These are phyloP conservation scores for Ascaphus truei DNA, from an alignment of 2,113 vertebrate genomes.

Conservation along the genomic window DNA sequence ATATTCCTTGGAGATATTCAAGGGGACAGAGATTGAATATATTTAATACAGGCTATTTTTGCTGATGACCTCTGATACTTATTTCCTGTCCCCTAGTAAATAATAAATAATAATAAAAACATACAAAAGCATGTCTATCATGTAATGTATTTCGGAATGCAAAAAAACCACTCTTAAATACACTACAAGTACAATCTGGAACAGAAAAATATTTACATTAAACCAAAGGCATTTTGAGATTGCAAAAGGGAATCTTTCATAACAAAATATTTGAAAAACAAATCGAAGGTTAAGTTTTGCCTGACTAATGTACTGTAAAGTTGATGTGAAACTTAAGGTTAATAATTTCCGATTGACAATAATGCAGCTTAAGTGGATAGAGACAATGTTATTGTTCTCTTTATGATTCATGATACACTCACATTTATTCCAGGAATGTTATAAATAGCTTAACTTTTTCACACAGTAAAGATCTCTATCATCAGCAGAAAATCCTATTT, in stretches of 20 bases:
- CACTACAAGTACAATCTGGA: neutral
- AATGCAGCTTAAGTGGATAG: neutral
- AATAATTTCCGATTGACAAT: constrained; percentile 12
- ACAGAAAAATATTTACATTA: neutral
- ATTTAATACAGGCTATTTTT: too few relatives aligned
- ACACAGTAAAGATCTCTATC: too few relatives aligned
- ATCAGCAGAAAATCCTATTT: too few relatives aligned
- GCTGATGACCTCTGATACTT: too few relatives aligned
- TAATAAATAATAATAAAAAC: too few relatives aligned
- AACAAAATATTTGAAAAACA: neutral
- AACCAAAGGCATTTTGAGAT: neutral
- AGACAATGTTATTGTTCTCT: constrained; percentile 2
- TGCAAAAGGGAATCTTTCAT: neutral
- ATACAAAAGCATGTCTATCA: too few relatives aligned
- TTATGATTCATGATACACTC: neutral
- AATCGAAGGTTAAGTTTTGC: neutral
- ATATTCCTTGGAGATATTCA: too few relatives aligned
- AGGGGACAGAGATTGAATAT: too few relatives aligned
- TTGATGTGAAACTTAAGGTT: neutral
- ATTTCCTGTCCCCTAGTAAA: too few relatives aligned
- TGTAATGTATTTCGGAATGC: neutral
- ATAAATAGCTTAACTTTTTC: neutral
- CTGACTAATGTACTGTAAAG: neutral
- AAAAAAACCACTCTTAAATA: neutral
- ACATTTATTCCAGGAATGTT: neutral